Conservation (phyloP, 2,888 invertebrate species). For the Synanthedon vespiformis region DNA sequence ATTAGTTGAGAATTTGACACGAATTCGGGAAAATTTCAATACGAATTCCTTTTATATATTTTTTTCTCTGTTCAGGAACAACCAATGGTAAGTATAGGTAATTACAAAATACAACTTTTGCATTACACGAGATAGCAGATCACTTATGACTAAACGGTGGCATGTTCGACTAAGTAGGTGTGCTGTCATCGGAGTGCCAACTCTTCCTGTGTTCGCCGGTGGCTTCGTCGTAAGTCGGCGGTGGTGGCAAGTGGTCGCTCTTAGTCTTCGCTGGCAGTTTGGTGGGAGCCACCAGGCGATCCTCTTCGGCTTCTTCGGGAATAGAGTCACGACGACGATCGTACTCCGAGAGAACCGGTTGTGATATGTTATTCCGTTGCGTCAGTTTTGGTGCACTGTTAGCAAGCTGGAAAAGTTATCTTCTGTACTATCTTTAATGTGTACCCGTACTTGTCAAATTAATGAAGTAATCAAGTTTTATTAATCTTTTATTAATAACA, state of each 20-base stretch:
- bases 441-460: too few relatives aligned
- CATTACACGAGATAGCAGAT: background rate
- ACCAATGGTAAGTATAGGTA: too few relatives aligned
- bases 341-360: constrained; percentile 71
- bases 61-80: too few relatives aligned
- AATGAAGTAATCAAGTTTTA: too few relatives aligned
- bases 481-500: too few relatives aligned
- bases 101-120: background rate
- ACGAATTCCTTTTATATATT: background rate
- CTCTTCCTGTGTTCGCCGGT: constrained; percentile 57
- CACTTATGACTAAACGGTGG: background rate
- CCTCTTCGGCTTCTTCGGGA: constrained; percentile 71
- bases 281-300: constrained; percentile 33
- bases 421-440: background rate
- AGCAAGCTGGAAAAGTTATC: constrained; percentile 52
- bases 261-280: constrained; percentile 45
- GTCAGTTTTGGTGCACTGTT: constrained; percentile 75
- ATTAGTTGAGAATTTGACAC: too few relatives aligned
- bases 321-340: constrained; percentile 73
- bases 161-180: constrained; percentile 39
- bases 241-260: constrained; percentile 46
- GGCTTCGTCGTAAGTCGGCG: constrained; percentile 54
- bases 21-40: background rate
- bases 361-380: constrained; percentile 72
- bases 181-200: constrained; percentile 65